These are phyloP conservation scores for Ferdinandea cuprea DNA, from an alignment of 2,888 invertebrate genomes.

Conservation along the genomic window DNA sequence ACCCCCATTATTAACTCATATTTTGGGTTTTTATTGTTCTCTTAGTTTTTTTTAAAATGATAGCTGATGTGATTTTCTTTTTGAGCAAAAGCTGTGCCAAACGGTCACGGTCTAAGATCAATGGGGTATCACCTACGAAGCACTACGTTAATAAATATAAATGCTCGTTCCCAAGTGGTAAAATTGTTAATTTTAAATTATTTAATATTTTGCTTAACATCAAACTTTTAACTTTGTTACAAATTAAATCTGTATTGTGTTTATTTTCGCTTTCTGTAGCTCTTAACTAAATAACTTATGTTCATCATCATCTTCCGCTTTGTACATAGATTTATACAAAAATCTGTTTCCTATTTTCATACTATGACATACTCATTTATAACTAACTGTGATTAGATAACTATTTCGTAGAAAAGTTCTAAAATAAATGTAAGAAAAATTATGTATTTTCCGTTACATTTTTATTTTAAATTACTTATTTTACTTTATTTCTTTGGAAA, in stretches of 20 bases:
- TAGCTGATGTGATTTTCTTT: no score
- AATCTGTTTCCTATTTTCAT: conserved; percentile 75
- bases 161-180: no score
- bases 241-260: conserved; percentile 2
- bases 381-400: conserved; percentile 64
- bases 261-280: conserved; percentile 23
- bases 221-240: neutral
- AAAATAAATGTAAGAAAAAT: conserved; percentile 67
- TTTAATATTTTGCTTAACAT: neutral
- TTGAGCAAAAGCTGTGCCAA: no score
- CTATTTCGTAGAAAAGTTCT: conserved; percentile 63
- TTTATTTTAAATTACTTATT: conserved; percentile 36
- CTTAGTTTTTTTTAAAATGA: no score
- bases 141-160: no score
- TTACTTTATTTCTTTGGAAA: conserved; percentile 45
- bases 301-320: conserved; percentile 53
- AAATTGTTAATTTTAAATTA: neutral
- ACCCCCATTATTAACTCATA: no score
- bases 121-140: no score
- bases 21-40: no score
- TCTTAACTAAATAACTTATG: conserved; percentile 14
- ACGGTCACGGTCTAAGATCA: no score
- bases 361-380: conserved; percentile 61
- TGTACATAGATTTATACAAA: conserved; percentile 73
- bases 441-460: conserved; percentile 21